A percentile compares a stretch with the other conserved stretches of the same genome.
Evolutionary conservation across 2,113 vertebrate species (phyloP).

Genomic region (Pedionomus torquatus): DNA sequence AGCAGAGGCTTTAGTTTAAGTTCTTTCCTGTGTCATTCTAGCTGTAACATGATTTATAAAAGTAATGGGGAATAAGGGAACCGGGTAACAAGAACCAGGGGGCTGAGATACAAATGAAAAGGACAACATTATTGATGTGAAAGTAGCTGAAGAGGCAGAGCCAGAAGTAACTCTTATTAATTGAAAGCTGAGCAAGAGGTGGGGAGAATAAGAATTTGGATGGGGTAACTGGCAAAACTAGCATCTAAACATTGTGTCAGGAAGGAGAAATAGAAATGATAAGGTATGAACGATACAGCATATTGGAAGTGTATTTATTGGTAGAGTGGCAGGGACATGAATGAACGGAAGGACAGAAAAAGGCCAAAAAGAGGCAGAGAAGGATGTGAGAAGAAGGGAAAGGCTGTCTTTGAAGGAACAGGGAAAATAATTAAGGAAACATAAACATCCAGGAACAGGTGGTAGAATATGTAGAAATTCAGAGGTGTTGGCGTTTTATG

Average conservation of each 20-base stretch:
- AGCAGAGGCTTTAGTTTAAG: neutral
- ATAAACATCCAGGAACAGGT: neutral
- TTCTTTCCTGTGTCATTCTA: neutral
- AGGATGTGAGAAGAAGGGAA: neutral
- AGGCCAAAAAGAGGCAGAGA: neutral
- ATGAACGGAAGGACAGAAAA: neutral
- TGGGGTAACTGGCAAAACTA: neutral
- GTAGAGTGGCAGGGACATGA: neutral
- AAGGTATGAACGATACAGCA: fast-evolving
- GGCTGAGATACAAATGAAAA: neutral
- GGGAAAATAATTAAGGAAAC: neutral
- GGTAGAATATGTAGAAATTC: neutral
- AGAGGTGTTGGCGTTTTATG: neutral
- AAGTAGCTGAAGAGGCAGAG: neutral
- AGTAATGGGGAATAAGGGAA: neutral
- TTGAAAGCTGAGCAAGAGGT: neutral
- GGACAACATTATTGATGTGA: neutral
- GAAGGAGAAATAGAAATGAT: neutral
- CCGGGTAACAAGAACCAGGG: fast-evolving
- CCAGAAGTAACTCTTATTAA: neutral
- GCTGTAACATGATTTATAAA: neutral
- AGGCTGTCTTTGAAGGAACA: neutral
- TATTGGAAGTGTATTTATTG: neutral
- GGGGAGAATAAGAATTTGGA: neutral
- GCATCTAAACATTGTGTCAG: neutral